Percentiles rank a stretch among this genome's conserved stretches.
Conservation (phyloP, 2,113 vertebrate species). For the Eulemur rufifrons region DNA sequence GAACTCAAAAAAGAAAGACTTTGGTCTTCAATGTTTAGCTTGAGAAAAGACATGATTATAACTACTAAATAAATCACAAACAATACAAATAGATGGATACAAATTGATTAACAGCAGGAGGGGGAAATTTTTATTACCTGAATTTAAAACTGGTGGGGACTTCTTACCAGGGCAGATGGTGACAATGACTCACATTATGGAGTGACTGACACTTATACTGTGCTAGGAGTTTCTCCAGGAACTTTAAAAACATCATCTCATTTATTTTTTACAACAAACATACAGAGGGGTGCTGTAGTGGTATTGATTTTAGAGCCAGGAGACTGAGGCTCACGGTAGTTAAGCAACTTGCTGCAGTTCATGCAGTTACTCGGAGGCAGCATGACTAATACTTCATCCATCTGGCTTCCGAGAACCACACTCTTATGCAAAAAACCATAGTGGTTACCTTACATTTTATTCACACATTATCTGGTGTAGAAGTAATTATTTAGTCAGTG, state of each 20-base stretch:
- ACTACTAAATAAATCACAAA: not conserved
- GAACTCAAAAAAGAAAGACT: not conserved
- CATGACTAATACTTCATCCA: fast-evolving
- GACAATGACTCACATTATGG: fast-evolving
- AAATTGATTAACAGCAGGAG: not conserved
- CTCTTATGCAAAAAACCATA: too few relatives aligned
- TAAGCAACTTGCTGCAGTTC: not conserved
- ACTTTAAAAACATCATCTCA: not conserved
- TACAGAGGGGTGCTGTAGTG: fast-evolving
- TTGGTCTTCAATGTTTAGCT: not conserved
- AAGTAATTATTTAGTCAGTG: not conserved
- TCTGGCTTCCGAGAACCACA: fast-evolving
- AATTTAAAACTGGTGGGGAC: not conserved
- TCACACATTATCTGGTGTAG: not conserved
- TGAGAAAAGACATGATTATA: not conserved
- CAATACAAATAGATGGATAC: not conserved
- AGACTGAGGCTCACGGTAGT: not conserved
- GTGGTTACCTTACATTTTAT: not conserved
- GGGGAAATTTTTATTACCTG: not conserved
- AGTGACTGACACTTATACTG: not conserved
- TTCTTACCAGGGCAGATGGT: too few relatives aligned
- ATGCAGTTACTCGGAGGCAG: fast-evolving
- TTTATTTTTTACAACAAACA: fast-evolving
- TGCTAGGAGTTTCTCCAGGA: too few relatives aligned
- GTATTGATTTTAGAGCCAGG: not conserved